Base-by-base conservation (phyloP, 1,140 invertebrate genomes). In the Zophobas morio region DNA sequence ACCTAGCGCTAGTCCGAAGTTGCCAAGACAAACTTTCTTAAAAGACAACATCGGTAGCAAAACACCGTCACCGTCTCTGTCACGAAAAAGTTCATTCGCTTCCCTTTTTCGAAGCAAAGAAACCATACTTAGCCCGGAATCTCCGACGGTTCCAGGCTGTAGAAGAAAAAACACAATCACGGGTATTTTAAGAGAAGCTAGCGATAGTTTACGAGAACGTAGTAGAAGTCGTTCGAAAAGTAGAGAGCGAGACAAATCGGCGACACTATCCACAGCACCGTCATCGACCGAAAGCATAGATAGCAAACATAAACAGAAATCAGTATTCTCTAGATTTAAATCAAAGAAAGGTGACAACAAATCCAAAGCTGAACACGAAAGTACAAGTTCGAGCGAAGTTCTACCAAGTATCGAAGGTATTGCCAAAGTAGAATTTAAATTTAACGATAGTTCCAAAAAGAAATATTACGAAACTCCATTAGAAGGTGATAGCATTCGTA, bases 1-100 rank as follows among this genome's bases (percentile, higher is more conserved):
- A 78, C 79, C 35, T 35, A 81, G 40, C 78, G 84, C 0, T 54
- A 85, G 77, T 76, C 84, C 84, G 70, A 80, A 85, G 83, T 63
- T 83, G 74, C 60, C 81, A 36, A 72, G 85, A 82, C 71, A 88
- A 85, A 46, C 85, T 47, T 40, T 42, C 37, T 20, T 57, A 82
- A 56, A 90, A 88, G 3, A 88, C 89, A 4, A 86, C 86, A 20
- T 87, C 86, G 85, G 79, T 3, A 85, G 81, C 75, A 85, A 87
- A 54, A 90, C 88, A 32, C 89, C 90, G 0, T 91, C 90, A 79
- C 90, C 90, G 5, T 89, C 90, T 0, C 89, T 92, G 0, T 94
- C 93, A 0, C 88, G 94, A 54, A 94, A 94, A 83, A 94, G 92
- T 78, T 95, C 93, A 33, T 94, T 95, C 80, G 91, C 93, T 77